These are phyloP conservation scores for Parascotia fuliginaria DNA, from an alignment of 2,888 invertebrate genomes.

Conservation along the genomic window DNA sequence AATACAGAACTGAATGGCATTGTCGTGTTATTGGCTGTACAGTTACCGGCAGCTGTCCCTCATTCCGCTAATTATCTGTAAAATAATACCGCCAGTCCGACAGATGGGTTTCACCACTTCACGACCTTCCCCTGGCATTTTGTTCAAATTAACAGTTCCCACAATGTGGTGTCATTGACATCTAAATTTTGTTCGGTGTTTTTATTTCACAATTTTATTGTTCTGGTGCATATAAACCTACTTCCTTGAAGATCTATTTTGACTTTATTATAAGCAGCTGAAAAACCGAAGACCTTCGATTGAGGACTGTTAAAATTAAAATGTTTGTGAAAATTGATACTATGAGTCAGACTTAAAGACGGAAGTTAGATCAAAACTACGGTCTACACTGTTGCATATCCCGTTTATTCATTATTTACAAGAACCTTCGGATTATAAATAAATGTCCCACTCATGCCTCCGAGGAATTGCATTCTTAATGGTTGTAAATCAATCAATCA, in stretches of 20 bases:
- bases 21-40: conserved; percentile 54
- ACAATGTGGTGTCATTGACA: conserved; percentile 56
- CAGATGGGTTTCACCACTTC: conserved; percentile 59
- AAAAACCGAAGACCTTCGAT: conserved; percentile 13
- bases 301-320: conserved; percentile 25
- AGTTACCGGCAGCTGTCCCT: conserved; percentile 64
- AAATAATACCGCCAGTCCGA: conserved; percentile 58
- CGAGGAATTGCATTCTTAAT: conserved; percentile 15
- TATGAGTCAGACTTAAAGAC: conserved; percentile 23
- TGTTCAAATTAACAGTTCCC: conserved; percentile 49
- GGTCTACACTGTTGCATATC: conserved; percentile 15
- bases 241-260: conserved; percentile 19
- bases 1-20: conserved; percentile 36
- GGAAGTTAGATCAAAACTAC: conserved; percentile 14
- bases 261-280: conserved; percentile 6
- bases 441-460: conserved; percentile 25
- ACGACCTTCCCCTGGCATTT: conserved; percentile 59
- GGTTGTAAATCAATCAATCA: conserved; percentile 43
- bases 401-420: conserved; percentile 17
- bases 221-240: conserved; percentile 19
- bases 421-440: conserved; percentile 30
- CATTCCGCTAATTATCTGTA: conserved; percentile 70
- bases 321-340: conserved; percentile 24
- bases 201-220: conserved; percentile 26
- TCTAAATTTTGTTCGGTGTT: conserved; percentile 24